Base-by-base conservation (phyloP, 2,888 invertebrate genomes). In the Dasysyrphus albostriatus region DNA sequence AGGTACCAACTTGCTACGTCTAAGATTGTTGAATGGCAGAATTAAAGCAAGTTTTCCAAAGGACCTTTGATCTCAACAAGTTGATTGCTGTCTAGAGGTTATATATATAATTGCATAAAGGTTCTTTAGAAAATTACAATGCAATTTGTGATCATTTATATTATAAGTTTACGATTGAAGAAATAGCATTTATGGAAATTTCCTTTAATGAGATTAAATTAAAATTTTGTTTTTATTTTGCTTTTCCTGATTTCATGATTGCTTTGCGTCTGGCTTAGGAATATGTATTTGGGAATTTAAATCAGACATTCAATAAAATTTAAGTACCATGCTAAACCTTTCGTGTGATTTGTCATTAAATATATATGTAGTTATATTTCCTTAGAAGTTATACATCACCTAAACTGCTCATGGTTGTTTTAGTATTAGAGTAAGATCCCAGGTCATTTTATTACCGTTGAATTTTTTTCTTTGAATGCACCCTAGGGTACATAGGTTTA, bases 81-180 rank as follows among this genome's bases (percentile, higher is more conserved):
- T 69, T 69, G 54, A 69, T 69, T 69, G 39, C n/a, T 54, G 69
- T 69, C 54, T 69, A 54, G 37, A 69, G 54, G 69, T 69, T 69
- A 19, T 39, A 29, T 14, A n/a, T 54, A 29, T 49, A 67, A 67
- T 67, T 67, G 67, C 39, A 49, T 16, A n/a, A 73, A 59, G 73
- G 44, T 73, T 73, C 58, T 73, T 34, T 2, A 42, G 14, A 24
- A 49, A 73, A 73, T 73, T 47, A 14, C 44, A 73, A 47, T 14
- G 73, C 37, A 54, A 75, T 69, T 69, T 69, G 69, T 54, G 29
- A 32, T 12, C 14, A 47, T 51, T 67, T 24, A 16, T 24, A 24
- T 24, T 24, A 24, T 49, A 19, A 6, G 29, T 29, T 39, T 42
- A 6, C 54, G n/a, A 69, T 69, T 69, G 24, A 39, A 51, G 16